phyloP scores from a whole-genome alignment of 2,797 vertebrate species.

The Enteromius radiatus region DNA sequence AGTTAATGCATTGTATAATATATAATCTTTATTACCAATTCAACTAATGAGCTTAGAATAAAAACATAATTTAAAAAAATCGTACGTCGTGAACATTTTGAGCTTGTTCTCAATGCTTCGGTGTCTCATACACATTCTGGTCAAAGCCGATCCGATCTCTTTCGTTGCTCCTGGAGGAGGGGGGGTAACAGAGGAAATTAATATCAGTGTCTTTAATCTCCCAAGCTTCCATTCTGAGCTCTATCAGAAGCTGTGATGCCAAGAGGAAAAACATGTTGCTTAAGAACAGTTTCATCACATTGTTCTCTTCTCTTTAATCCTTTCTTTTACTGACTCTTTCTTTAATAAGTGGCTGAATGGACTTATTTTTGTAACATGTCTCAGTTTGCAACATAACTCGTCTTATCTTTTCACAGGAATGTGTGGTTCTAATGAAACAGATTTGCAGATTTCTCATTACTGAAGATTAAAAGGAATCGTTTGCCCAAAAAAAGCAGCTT shows the following conservation, averaged over 20 bases:
- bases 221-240: conserved; percentile 9
- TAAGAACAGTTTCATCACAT: conserved; percentile 28
- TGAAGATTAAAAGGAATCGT: not conserved
- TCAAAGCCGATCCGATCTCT: conserved; percentile 84
- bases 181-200: not conserved
- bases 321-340: not conserved
- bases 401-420: conserved; percentile 32
- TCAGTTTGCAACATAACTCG: conserved; percentile 8
- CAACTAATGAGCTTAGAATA: conserved; percentile 12
- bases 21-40: not conserved
- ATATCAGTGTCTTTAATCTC: conserved; percentile 24
- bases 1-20: not conserved
- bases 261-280: conserved; percentile 22
- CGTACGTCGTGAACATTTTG: conserved; percentile 84
- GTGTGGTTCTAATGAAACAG: conserved; percentile 2
- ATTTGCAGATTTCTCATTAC: not conserved
- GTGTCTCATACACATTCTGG: conserved; percentile 88
- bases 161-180: conserved; percentile 80
- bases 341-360: conserved; percentile 7
- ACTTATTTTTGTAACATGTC: conserved; percentile 22
- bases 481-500: not conserved
- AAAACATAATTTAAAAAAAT: not conserved
- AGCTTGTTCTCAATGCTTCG: conserved; percentile 86
- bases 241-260: conserved; percentile 5
- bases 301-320: conserved; percentile 1